Conservation (phyloP, 2,113 vertebrate species). For the Syrmaticus mikado region DNA sequence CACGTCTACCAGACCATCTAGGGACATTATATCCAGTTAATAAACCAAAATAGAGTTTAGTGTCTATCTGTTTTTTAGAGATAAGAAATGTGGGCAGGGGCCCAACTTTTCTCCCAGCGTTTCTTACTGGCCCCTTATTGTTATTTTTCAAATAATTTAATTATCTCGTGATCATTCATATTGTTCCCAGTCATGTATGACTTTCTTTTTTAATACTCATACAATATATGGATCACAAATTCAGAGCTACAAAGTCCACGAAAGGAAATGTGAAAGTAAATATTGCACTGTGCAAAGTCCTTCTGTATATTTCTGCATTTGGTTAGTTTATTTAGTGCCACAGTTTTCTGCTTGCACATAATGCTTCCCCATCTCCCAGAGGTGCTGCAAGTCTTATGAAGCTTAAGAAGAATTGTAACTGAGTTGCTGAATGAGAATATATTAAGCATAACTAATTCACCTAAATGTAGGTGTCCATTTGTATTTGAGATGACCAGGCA, state of each 20-base stretch:
- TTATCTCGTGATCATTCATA: background rate
- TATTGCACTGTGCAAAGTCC: background rate
- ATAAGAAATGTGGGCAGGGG: background rate
- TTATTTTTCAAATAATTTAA: background rate
- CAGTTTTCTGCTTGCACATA: background rate
- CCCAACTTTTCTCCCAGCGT: background rate
- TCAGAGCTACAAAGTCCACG: background rate
- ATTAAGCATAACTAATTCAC: background rate
- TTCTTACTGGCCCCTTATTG: background rate
- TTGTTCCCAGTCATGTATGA: background rate
- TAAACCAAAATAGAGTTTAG: background rate
- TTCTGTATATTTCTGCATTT: background rate
- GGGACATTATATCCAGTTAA: background rate
- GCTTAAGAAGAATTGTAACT: background rate
- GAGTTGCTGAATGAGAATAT: background rate
- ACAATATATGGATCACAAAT: background rate
- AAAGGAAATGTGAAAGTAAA: background rate
- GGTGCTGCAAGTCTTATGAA: accelerated
- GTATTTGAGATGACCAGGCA: background rate
- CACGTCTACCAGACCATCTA: background rate
- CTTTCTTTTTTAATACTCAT: background rate
- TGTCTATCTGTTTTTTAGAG: background rate
- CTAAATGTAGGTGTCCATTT: background rate
- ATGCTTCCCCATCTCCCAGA: background rate
- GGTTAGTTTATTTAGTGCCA: background rate